phyloP scores from a whole-genome alignment of 2,888 invertebrate species.

The Dolichomitus sp. region DNA sequence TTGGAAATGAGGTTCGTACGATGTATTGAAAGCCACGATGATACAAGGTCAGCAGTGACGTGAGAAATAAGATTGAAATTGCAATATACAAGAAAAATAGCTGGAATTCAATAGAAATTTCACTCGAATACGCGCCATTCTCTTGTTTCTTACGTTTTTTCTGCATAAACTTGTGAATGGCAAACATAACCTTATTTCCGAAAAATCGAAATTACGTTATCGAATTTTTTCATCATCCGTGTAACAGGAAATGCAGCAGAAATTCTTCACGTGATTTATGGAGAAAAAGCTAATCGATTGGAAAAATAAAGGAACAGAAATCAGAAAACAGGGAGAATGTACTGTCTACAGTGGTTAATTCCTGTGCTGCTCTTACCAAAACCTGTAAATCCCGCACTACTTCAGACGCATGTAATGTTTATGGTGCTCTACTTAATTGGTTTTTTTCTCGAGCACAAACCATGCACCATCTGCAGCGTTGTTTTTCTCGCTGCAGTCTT shows the following conservation, averaged over 20 bases:
- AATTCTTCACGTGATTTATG: conserved; percentile 31
- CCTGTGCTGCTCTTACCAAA: conserved; percentile 99
- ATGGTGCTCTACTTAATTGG: conserved; percentile 98
- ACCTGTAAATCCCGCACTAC: conserved; percentile 97
- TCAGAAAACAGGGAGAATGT: conserved; percentile 89
- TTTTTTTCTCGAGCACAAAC: conserved; percentile 98
- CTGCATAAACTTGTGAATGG: background rate
- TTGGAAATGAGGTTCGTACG: conserved; percentile 28
- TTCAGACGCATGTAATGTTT: conserved; percentile 99
- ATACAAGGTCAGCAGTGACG: background rate
- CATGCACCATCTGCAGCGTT: conserved; percentile 98
- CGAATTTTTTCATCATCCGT: background rate
- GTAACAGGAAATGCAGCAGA: conserved; percentile 34
- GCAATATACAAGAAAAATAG: background rate
- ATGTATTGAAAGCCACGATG: background rate
- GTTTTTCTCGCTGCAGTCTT: conserved; percentile 97
- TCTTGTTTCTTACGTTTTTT: background rate
- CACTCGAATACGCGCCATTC: background rate
- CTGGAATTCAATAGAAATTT: background rate
- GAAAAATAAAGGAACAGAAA: conserved; percentile 5
- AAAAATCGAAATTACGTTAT: background rate
- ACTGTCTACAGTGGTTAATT: conserved; percentile 99
- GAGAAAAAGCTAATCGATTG: conserved; percentile 13
- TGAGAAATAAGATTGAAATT: background rate
- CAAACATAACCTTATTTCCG: background rate